These are phyloP conservation scores for Argyrosomus regius DNA, from an alignment of 2,797 vertebrate species.

Conservation along the genomic window DNA sequence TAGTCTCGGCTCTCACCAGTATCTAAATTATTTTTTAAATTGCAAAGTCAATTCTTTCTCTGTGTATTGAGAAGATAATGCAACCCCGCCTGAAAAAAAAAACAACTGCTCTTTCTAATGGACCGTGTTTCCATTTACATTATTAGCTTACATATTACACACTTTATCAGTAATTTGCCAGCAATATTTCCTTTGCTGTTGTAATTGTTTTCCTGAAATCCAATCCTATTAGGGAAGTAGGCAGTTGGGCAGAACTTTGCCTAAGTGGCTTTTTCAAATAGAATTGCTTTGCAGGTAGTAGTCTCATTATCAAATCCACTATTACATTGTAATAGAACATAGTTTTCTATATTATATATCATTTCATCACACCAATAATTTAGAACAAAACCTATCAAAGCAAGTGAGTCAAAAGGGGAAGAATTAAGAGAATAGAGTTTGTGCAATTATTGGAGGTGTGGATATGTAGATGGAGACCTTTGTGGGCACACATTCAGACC, in stretches of 20 bases:
- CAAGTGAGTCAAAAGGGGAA: constrained; percentile 1
- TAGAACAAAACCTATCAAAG: constrained; percentile 15
- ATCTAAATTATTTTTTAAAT: constrained; percentile 1
- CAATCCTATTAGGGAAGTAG: constrained; percentile 42
- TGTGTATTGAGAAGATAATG: constrained; percentile 10
- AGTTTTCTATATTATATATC: constrained; percentile 19
- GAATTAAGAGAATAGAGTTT: background rate
- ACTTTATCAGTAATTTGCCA: constrained; percentile 58
- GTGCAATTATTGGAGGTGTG: background rate
- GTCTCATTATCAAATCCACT: constrained; percentile 49
- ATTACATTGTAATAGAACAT: constrained; percentile 26
- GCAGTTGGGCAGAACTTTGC: constrained; percentile 45
- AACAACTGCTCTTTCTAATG: constrained; percentile 4
- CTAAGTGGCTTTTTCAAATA: constrained; percentile 48
- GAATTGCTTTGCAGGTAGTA: constrained; percentile 62
- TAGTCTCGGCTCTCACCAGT: background rate
- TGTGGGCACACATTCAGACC: background rate
- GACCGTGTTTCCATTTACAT: constrained; percentile 35
- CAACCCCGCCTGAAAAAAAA: background rate
- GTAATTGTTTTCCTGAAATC: constrained; percentile 57
- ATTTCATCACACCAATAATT: constrained; percentile 21
- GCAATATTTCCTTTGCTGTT: constrained; percentile 42
- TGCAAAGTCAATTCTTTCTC: background rate
- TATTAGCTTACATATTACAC: constrained; percentile 45
- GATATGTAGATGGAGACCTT: background rate